Evolutionary conservation across 2,888 invertebrate genomes (phyloP).

Genomic region (Calephelis perditalis): DNA sequence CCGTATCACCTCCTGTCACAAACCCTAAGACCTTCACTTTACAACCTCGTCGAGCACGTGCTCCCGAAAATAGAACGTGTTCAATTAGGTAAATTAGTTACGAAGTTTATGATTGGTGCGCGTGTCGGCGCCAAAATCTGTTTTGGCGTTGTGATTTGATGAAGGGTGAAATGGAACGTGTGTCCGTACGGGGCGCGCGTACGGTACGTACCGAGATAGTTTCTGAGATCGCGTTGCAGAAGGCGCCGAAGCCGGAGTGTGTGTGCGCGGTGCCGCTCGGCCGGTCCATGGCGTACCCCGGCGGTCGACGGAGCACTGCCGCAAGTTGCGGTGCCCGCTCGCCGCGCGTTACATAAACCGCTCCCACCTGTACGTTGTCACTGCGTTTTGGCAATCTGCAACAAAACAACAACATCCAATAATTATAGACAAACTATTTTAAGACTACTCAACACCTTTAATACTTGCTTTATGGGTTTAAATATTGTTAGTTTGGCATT

Average conservation of each 20-base stretch:
- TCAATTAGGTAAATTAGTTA: constrained; percentile 34
- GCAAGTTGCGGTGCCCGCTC: constrained; percentile 35
- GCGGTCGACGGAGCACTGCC: constrained; percentile 64
- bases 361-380: constrained; percentile 72
- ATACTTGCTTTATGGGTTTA: constrained; percentile 6
- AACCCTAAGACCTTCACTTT: constrained; percentile 40
- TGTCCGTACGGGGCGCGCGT: constrained; percentile 26
- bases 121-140: constrained; percentile 50
- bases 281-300: constrained; percentile 58
- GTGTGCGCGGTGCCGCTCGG: constrained; percentile 48
- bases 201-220: constrained; percentile 68
- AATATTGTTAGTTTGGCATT: constrained; percentile 11
- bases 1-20: constrained; percentile 37
- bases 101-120: constrained; percentile 28
- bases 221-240: constrained; percentile 73
- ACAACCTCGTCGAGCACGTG: constrained; percentile 70
- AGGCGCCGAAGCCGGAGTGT: constrained; percentile 67
- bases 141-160: constrained; percentile 37
- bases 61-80: constrained; percentile 60
- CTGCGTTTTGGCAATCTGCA: constrained; percentile 67
- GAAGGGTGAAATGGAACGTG: constrained; percentile 31
- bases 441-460: constrained; percentile 44
- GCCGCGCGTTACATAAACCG: constrained; percentile 65
- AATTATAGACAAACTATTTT: constrained; percentile 70
- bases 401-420: constrained; percentile 72